phyloP scores from a whole-genome alignment of 1,140 invertebrate species.

The Spodoptera litura region DNA sequence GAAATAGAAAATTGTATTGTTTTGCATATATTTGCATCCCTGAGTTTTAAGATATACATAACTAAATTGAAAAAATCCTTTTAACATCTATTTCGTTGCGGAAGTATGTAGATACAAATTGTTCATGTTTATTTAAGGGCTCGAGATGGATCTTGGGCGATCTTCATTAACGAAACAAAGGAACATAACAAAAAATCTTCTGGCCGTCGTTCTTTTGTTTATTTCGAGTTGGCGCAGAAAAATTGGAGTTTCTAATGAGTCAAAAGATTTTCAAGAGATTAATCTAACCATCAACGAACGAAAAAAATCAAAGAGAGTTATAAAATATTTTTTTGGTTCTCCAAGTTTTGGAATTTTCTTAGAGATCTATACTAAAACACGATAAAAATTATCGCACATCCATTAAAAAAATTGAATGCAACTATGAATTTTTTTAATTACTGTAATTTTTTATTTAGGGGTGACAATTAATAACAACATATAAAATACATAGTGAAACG shows the following conservation, averaged over 20 bases:
- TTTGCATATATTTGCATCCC: conserved; percentile 9
- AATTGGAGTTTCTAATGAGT: conserved; percentile 18
- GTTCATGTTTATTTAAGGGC: conserved; percentile 30
- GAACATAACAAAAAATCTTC: conserved; percentile 34
- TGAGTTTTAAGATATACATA: neutral
- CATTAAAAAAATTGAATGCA: too few relatives aligned
- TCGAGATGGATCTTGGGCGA: conserved; percentile 23
- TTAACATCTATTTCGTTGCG: neutral
- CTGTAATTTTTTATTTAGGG: too few relatives aligned
- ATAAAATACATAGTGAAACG: too few relatives aligned
- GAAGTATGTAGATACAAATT: conserved; percentile 5
- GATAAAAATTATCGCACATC: too few relatives aligned
- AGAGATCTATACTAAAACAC: too few relatives aligned
- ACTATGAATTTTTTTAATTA: too few relatives aligned
- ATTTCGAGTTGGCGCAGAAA: neutral
- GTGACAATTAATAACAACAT: too few relatives aligned
- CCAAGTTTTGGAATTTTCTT: too few relatives aligned
- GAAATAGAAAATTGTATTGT: conserved; percentile 8
- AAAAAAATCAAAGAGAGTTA: too few relatives aligned
- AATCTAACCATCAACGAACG: conserved; percentile 1
- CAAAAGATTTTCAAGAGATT: conserved; percentile 17
- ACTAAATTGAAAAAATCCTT: neutral
- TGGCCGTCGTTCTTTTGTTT: conserved; percentile 26
- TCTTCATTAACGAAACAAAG: conserved; percentile 47
- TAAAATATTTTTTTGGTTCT: too few relatives aligned